phyloP scores from a whole-genome alignment of 2,113 vertebrate species.

The Azemiops feae region DNA sequence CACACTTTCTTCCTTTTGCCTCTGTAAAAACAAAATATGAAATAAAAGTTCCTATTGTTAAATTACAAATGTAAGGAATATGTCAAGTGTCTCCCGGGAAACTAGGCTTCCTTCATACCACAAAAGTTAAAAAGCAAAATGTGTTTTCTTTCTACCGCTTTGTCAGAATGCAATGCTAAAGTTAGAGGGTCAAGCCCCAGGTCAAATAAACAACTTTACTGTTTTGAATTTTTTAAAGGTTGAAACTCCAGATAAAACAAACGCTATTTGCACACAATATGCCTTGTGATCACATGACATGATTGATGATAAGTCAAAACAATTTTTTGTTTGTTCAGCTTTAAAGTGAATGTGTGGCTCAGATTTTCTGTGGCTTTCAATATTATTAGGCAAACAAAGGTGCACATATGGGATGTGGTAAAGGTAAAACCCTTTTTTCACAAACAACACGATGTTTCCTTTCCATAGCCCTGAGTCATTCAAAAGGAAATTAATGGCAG shows the following conservation, averaged over 20 bases:
- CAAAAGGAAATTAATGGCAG: conserved; percentile 14
- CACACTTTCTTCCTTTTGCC: conserved; percentile 63
- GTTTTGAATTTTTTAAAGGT: conserved; percentile 79
- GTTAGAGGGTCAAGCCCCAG: conserved; percentile 69
- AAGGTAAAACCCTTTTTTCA: conserved; percentile 66
- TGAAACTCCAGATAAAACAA: conserved; percentile 77
- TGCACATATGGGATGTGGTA: conserved; percentile 65
- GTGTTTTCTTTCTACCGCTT: conserved; percentile 74
- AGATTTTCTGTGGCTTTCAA: conserved; percentile 68
- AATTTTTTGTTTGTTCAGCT: conserved; percentile 78
- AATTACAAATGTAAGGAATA: conserved; percentile 62
- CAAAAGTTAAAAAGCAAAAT: conserved; percentile 63
- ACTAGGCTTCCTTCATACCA: conserved; percentile 62
- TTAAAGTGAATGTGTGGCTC: conserved; percentile 71
- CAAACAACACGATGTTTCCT: conserved; percentile 57
- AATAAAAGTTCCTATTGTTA: conserved; percentile 57
- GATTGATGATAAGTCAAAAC: conserved; percentile 82
- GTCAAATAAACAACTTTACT: conserved; percentile 80
- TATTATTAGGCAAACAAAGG: conserved; percentile 77
- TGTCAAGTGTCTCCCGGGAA: conserved; percentile 61
- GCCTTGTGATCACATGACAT: conserved; percentile 73
- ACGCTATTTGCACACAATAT: conserved; percentile 73
- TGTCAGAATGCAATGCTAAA: conserved; percentile 68
- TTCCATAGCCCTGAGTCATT: conserved; percentile 58
- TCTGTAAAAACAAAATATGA: conserved; percentile 61